Evolutionary conservation across 2,797 vertebrate genomes (phyloP).

Genomic region (Lophius americanus): DNA sequence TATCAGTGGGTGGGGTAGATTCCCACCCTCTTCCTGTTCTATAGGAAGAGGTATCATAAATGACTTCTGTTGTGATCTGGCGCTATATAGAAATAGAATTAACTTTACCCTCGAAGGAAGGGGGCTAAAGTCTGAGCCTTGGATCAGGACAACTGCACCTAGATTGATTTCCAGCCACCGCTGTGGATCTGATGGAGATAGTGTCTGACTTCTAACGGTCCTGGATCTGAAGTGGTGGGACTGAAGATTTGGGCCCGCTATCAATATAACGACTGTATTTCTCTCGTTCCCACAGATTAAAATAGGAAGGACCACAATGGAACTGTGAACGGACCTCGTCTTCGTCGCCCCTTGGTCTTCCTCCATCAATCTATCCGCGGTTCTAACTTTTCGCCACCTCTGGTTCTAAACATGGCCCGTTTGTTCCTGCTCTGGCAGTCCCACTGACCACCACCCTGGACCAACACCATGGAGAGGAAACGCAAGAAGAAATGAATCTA

Average conservation of each 20-base stretch:
- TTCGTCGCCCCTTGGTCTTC: neutral
- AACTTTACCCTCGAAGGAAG: neutral
- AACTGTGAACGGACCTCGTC: conserved; percentile 5
- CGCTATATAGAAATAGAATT: neutral
- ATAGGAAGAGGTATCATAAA: neutral
- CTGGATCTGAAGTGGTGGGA: conserved; percentile 4
- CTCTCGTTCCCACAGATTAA: conserved; percentile 17
- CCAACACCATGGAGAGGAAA: conserved; percentile 96
- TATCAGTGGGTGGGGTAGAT: no score
- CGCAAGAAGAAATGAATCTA: conserved; percentile 98
- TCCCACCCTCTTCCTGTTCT: no score
- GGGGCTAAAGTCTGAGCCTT: conserved; percentile 4
- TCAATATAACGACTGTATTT: conserved; percentile 2
- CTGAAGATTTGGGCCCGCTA: neutral
- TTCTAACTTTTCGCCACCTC: conserved; percentile 26
- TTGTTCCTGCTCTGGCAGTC: conserved; percentile 74
- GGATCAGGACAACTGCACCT: conserved; percentile 4
- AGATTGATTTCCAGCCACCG: conserved; percentile 9
- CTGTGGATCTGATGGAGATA: conserved; percentile 17
- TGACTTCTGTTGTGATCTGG: neutral
- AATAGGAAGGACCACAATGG: conserved; percentile 4
- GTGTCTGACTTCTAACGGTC: conserved; percentile 11
- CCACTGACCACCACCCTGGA: conserved; percentile 81
- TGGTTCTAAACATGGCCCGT: conserved; percentile 80
- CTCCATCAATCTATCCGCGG: conserved; percentile 5